Base-by-base conservation (phyloP, 2,888 invertebrate genomes). In the Agonopterix arenella region DNA sequence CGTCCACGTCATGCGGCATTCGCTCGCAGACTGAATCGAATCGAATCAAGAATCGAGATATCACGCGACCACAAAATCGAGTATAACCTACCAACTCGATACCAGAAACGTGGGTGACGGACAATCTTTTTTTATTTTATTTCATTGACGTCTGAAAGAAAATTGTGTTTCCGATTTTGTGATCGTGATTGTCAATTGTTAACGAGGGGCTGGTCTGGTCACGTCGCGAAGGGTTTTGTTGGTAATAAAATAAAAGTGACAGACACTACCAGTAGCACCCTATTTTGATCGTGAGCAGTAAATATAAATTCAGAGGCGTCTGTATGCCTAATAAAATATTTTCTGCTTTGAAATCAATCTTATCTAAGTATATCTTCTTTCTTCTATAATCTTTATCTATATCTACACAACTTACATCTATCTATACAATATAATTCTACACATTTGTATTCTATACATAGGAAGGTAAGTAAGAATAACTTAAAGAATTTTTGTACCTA, bases 1-100 rank as follows among this genome's bases (percentile, higher is more conserved):
- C 74, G 54, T 56, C 60, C 53, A 42, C 49, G 46, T 52, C 53
- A 38, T 52, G 60, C 72, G 67, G 70, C 78, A 64, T 61, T 62
- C 63, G 70, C 73, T 70, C 76, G 78, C 78, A 64, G 68, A 82
- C 84, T 83, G 72, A 67, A 57, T 58, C 44, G 53, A 67, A 57
- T 58, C 44, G 53, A 62, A 11, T 47, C 48, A 45, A 48, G 42
- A 46, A 44, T 46, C 52, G 46, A 49, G 46, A 42, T 38, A 37
- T 36, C 18, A 11, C 41, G 11, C 38, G n/a, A 46, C 46, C 45
- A 47, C 40, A 47, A 18, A 50, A 47, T 52, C 52, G 47, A 52
- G 45, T 42, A 42, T 42, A 42, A 13, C 13, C 43, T 9, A 16
- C 8, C 37, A 36, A 11, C 37, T 44, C 47, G n/a, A 41, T 40